Evolutionary conservation across 1,140 invertebrate species (phyloP), one percentile per base, ranked within the genome.

Genomic region (Triops cancriformis): DNA sequence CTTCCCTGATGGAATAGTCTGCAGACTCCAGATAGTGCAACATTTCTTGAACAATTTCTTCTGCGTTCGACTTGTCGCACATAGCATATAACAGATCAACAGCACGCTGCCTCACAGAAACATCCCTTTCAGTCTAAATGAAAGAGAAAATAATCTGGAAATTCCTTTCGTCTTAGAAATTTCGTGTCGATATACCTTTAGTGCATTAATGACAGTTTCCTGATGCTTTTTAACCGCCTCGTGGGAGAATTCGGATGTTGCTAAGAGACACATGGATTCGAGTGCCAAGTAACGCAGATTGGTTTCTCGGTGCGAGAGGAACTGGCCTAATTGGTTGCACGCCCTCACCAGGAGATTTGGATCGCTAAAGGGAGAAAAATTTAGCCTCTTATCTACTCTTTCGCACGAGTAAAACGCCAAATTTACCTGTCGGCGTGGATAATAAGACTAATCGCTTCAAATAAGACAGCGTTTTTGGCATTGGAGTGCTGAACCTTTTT

Each of bases 401-500:
- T 64, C 27, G 23, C 14, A n/a, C 26, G 12, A 64, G 76, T 10
- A 7, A n/a, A 12, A n/a, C 18, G 6, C 11, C 14, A 23, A 14
- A 64, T 80, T 79, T 81, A 89, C 87, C 87, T 94, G 83, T 99
- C 98, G 87, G 98, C 98, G 84, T 99, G 98, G 82, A 99, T 99
- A 82, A 99, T 99, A 79, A 99, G 88, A 87, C 97, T 98, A 83
- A 99, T 99, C 26, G 98, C 98, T 88, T 99, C 98, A 88, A 99
- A 99, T 1, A 99, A 88, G 23, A 99, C 97, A 72, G 98, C 97
- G 88, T 99, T 99, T 86, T 99, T 99, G 45, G 98, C 98, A 88
- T 99, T 99, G 31, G 97, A 98, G 86, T 99, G 98, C 88, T 99
- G 98, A 73, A 99, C 97, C 87, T 99, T 99, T 86, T 99, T 99